These are phyloP conservation scores for Rhabdophis nuchalis DNA, from an alignment of 2,797 vertebrate species.

Conservation along the genomic window DNA sequence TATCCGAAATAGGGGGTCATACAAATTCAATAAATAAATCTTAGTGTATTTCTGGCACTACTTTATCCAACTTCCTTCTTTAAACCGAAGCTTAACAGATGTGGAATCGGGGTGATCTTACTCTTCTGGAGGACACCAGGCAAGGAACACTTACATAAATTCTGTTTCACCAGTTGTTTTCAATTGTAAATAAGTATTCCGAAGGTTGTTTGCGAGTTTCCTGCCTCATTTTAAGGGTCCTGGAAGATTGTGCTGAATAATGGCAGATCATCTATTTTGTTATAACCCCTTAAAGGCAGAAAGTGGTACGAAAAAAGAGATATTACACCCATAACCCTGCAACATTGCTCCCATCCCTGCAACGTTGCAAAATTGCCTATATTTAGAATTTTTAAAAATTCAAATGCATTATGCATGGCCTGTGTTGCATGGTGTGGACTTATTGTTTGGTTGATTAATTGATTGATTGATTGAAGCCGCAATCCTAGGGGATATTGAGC, in stretches of 20 bases:
- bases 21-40: neutral
- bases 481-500: neutral
- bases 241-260: neutral
- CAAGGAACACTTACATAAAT: neutral
- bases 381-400: neutral
- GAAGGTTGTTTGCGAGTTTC: neutral
- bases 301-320: neutral
- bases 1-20: neutral
- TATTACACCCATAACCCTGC: neutral
- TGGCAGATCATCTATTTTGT: neutral
- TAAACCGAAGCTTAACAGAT: neutral
- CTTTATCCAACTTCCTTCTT: neutral
- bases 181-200: neutral
- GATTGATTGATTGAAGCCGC: neutral
- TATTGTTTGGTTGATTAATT: neutral
- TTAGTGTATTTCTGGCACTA: neutral
- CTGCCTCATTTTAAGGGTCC: neutral
- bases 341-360: neutral
- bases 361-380: neutral
- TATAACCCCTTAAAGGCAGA: neutral
- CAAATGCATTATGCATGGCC: neutral
- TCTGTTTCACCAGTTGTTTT: neutral
- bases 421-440: neutral
- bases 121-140: neutral
- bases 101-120: neutral